Conservation (phyloP, 2,888 invertebrate species). For the Augochlorella aurata region DNA sequence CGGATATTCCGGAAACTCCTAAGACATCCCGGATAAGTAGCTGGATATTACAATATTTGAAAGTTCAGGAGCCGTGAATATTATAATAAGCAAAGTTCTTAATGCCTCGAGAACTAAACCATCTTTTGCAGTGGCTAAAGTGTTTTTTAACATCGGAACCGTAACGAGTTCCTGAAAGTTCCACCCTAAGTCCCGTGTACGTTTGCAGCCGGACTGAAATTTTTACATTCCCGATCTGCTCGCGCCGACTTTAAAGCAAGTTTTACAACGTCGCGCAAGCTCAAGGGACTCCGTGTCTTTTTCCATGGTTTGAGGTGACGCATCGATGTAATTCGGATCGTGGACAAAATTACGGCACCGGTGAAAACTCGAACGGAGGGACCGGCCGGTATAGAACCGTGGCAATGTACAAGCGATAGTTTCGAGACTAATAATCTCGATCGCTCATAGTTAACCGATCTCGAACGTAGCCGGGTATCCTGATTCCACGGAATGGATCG, state of each 20-base stretch:
- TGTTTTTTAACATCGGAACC: neutral
- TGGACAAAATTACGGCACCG: neutral
- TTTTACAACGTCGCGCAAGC: neutral
- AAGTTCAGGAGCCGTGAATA: neutral
- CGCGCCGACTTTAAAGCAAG: neutral
- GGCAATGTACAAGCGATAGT: neutral
- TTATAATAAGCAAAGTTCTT: neutral
- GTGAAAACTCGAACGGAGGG: neutral
- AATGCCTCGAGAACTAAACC: neutral
- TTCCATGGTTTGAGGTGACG: neutral
- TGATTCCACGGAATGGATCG: constrained; percentile 65
- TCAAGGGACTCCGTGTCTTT: neutral
- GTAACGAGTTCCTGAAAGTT: neutral
- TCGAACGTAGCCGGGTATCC: constrained; percentile 56
- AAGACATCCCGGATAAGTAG: neutral
- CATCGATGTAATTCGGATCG: neutral
- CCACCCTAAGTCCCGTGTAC: neutral
- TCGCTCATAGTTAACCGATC: constrained; percentile 32
- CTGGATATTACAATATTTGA: no score
- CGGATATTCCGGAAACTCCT: neutral
- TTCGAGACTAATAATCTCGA: constrained; percentile 16
- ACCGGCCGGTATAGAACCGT: neutral
- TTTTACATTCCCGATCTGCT: neutral
- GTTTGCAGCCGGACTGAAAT: neutral
- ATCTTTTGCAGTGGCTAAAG: neutral